Base-by-base conservation (phyloP, 2,113 vertebrate species). In the Manacus vitellinus region DNA sequence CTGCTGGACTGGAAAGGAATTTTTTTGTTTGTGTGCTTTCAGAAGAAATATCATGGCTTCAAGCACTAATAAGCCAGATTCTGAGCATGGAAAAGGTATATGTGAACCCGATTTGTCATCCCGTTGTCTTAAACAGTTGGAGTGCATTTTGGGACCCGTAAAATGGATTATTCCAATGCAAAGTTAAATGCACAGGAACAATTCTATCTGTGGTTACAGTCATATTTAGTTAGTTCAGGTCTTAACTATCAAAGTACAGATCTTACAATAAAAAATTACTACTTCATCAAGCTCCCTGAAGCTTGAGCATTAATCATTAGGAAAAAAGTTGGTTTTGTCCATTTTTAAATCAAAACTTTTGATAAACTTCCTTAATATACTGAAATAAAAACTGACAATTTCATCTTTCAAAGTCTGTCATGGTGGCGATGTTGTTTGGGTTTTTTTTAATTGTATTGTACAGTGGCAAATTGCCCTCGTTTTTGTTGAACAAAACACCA, bases 381-480 rank as follows among this genome's bases (percentile, higher is more conserved):
- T 35, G 46, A 81, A 70, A 16, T n/a, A 61, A 81, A 30, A 47
- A 15, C 8, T 14, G 37, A 44, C 33, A 75, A 30, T 31, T 12
- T 58, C 27, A 31, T 21, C 5, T 56, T 93, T 82, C 62, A 74
- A 12, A 73, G 9, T 43, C 43, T 35, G n/a, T 7, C 10, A 8
- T 27, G 18, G 28, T 21, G 7, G 23, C 15, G 14, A 37, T 37
- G 19, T 23, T 49, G 25, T 44, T 18, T 28, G 30, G 8, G 11
- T 8, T 58, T 30, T 20, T 61, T 51, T 43, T 9, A 22, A 30
- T 49, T 55, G 12, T 39, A 37, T 10, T 20, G 21, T 24, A 23
- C 18, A 43, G 62, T 28, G 35, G n/a, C 16, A 56, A 59, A 49
- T 30, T 30, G 22, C 4, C 14, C n/a, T 20, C 4, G 0, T 6